phyloP scores from a whole-genome alignment of 2,888 invertebrate species.

The Apodemia mormo region DNA sequence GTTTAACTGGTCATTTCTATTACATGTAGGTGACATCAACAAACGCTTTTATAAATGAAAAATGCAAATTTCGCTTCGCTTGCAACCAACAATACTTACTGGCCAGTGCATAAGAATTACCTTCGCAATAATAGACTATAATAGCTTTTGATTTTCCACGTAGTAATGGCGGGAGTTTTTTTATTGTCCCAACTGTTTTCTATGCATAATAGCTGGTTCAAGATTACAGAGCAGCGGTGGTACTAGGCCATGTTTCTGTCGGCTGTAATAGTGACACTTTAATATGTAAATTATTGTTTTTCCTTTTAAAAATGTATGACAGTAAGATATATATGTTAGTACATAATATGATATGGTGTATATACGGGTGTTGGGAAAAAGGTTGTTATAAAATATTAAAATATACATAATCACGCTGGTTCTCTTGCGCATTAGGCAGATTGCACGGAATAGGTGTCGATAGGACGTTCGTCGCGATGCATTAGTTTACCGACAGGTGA shows the following conservation, averaged over 20 bases:
- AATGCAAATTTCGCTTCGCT: slow-evolving; percentile 50
- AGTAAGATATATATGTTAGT: not conserved
- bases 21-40: slow-evolving; percentile 33
- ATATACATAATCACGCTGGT: too few species aligned
- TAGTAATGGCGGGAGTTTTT: slow-evolving; percentile 57
- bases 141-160: slow-evolving; percentile 67
- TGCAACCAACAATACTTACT: slow-evolving; percentile 32
- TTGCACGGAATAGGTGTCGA: too few species aligned
- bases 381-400: too few species aligned
- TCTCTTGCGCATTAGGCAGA: too few species aligned
- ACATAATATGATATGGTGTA: too few species aligned
- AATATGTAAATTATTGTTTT: slow-evolving; percentile 58
- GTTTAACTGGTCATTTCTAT: not conserved
- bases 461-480: too few species aligned
- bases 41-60: slow-evolving; percentile 46
- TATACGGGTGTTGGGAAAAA: not conserved
- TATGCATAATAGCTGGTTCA: slow-evolving; percentile 61
- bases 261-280: slow-evolving; percentile 62
- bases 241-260: slow-evolving; percentile 59
- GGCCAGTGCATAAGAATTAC: slow-evolving; percentile 42
- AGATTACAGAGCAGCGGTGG: slow-evolving; percentile 68
- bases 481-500: too few species aligned
- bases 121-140: slow-evolving; percentile 52
- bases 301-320: not conserved
- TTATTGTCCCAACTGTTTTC: slow-evolving; percentile 69